These are phyloP conservation scores for Melopsittacus undulatus DNA, from an alignment of 2,797 vertebrate genomes.

Conservation along the genomic window DNA sequence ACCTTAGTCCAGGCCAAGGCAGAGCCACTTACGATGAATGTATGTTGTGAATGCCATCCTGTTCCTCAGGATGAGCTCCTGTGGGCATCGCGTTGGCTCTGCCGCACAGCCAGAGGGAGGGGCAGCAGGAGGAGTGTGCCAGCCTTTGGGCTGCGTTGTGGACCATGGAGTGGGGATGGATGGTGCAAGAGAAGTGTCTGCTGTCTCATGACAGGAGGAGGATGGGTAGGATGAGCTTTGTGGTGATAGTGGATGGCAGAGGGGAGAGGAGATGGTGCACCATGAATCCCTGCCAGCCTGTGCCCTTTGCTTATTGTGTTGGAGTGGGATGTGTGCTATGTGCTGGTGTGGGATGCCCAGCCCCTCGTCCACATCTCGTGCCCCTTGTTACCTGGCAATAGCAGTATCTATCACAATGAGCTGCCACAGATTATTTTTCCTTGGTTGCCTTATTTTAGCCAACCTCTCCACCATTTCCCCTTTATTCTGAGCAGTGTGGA, in stretches of 20 bases:
- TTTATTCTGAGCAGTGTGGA: neutral
- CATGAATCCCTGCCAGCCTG: neutral
- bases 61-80: neutral
- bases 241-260: neutral
- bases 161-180: neutral
- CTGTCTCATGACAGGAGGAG: neutral
- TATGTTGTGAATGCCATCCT: accelerated
- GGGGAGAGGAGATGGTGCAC: neutral
- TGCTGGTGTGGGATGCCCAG: accelerated
- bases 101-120: neutral
- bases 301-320: accelerated
- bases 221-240: accelerated
- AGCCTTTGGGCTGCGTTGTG: accelerated
- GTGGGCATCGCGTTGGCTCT: accelerated
- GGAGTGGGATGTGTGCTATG: accelerated
- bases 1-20: neutral
- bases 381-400: neutral
- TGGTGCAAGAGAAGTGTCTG: accelerated
- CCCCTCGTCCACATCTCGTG: accelerated
- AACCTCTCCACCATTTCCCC: neutral
- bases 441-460: constrained; percentile 6
- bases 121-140: accelerated
- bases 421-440: neutral
- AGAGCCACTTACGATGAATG: accelerated
- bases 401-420: neutral